A percentile compares a stretch with the other conserved stretches of the same genome.
phyloP scores from a whole-genome alignment of 2,797 vertebrate genomes.

The Bryconaethiops microstoma region DNA sequence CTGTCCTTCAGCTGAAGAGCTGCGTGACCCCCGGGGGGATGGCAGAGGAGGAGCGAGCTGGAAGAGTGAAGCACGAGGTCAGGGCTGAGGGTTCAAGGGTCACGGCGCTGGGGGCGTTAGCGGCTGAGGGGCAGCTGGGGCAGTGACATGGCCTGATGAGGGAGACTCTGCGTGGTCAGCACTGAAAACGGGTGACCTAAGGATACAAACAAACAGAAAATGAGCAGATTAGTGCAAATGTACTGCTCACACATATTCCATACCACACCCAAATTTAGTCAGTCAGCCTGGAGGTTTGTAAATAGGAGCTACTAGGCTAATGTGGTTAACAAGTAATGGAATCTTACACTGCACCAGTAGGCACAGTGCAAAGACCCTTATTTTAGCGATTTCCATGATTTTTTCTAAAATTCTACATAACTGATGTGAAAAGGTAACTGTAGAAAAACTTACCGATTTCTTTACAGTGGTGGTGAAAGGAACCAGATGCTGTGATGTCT shows the following conservation, averaged over 20 bases:
- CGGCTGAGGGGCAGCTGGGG: slow-evolving; percentile 87
- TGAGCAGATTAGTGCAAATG: not conserved
- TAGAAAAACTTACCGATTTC: too few species aligned
- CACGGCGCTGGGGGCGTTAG: slow-evolving; percentile 59
- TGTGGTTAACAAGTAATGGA: not conserved
- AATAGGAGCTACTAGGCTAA: too few species aligned
- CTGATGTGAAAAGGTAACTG: too few species aligned
- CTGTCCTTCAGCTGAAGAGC: slow-evolving; percentile 57
- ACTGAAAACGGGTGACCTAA: slow-evolving; percentile 95
- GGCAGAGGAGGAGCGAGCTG: slow-evolving; percentile 37
- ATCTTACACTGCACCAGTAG: not conserved
- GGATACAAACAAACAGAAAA: slow-evolving; percentile 19
- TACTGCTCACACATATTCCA: not conserved
- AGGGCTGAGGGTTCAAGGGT: slow-evolving; percentile 60
- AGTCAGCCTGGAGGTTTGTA: too few species aligned
- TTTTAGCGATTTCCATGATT: too few species aligned
- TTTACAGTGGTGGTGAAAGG: too few species aligned
- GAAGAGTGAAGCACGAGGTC: slow-evolving; percentile 61
- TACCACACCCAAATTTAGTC: too few species aligned
- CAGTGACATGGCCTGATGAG: slow-evolving; percentile 83
- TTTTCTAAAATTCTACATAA: too few species aligned
- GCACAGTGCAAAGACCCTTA: too few species aligned
- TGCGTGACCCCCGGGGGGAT: slow-evolving; percentile 58
- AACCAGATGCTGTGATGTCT: too few species aligned
- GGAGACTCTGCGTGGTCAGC: slow-evolving; percentile 84